phyloP scores from a whole-genome alignment of 1,140 invertebrate genomes.

The Diabrotica virgifera region DNA sequence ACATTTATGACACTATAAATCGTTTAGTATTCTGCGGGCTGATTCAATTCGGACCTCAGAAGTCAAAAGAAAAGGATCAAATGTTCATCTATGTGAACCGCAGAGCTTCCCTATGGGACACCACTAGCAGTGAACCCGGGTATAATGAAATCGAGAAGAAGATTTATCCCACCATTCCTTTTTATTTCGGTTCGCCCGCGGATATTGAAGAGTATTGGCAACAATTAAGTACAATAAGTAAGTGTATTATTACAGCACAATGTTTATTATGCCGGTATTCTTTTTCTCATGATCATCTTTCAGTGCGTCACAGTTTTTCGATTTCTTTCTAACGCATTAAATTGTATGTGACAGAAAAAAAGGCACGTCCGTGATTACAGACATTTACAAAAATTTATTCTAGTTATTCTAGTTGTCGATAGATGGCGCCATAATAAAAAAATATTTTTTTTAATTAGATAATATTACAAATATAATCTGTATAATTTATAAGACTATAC shows the following conservation, averaged over 20 bases:
- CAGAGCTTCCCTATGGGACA: constrained; percentile 62
- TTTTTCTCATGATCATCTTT: too few species aligned
- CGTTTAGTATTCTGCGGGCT: constrained; percentile 66
- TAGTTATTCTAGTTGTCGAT: too few species aligned
- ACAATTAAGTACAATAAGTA: constrained; percentile 29
- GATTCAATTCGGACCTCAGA: constrained; percentile 67
- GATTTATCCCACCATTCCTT: constrained; percentile 55
- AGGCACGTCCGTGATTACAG: too few species aligned
- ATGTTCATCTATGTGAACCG: constrained; percentile 69
- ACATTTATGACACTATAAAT: constrained; percentile 57
- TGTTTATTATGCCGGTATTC: too few species aligned
- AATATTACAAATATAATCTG: too few species aligned
- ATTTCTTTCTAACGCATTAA: too few species aligned
- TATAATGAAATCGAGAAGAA: constrained; percentile 63
- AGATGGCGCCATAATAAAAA: too few species aligned
- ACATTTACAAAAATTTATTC: too few species aligned
- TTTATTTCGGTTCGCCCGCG: constrained; percentile 55
- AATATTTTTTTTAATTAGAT: too few species aligned
- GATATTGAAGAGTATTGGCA: constrained; percentile 72
- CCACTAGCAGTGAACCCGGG: constrained; percentile 58
- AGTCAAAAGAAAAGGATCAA: constrained; percentile 68
- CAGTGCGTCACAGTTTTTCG: too few species aligned
- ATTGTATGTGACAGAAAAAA: too few species aligned
- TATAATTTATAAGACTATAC: too few species aligned
- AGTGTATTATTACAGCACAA: constrained; percentile 9